A percentile compares a stretch with the other conserved stretches of the same genome.
Evolutionary conservation across 2,113 vertebrate genomes (phyloP).

Genomic region (Myotis brandtii): DNA sequence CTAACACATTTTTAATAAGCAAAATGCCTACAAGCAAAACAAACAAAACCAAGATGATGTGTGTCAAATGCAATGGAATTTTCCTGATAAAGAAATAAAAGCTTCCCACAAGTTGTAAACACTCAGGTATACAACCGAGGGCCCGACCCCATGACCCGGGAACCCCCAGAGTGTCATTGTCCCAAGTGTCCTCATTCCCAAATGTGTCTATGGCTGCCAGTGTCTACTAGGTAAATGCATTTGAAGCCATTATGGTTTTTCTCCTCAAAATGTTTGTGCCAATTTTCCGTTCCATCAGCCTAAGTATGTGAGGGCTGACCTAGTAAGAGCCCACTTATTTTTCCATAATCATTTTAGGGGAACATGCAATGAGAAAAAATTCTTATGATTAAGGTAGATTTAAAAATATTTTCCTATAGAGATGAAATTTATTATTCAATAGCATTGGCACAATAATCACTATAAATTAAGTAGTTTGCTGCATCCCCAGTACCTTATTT

Average conservation of each 20-base stretch:
- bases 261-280: neutral
- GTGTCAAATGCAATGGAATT: neutral
- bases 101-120: neutral
- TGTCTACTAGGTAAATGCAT: neutral
- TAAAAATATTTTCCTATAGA: neutral
- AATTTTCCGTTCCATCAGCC: neutral
- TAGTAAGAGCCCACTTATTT: neutral
- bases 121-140: neutral
- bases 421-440: no score
- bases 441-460: fast-evolving
- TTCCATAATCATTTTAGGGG: neutral
- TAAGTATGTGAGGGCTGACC: neutral
- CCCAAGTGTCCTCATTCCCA: neutral
- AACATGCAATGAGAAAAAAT: neutral
- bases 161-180: fast-evolving
- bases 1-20: neutral
- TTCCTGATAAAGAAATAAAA: neutral
- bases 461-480: fast-evolving
- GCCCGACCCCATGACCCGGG: fast-evolving
- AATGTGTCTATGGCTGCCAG: neutral
- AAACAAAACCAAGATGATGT: neutral
- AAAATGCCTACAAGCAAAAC: neutral
- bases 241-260: neutral
- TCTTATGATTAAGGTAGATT: neutral
- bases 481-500: no score